Conservation (phyloP, 2,113 vertebrate genomes). For the Cynopterus brachyotis region DNA sequence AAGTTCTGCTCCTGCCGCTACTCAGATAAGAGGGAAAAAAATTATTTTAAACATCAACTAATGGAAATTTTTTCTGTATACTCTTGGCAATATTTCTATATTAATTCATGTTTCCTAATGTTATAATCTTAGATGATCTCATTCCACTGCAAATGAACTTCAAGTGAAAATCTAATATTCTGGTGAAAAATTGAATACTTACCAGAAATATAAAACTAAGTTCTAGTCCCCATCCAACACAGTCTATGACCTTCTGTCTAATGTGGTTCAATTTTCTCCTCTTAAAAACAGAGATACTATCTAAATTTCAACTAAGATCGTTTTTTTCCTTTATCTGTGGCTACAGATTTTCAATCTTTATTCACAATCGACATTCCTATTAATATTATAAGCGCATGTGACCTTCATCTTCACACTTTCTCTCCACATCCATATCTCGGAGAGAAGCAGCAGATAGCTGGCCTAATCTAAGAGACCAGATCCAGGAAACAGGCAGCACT, state of each 20-base stretch:
- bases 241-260: slow-evolving; percentile 64
- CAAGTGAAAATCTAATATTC: slow-evolving; percentile 59
- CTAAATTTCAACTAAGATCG: slow-evolving; percentile 66
- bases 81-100: slow-evolving; percentile 15
- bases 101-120: slow-evolving; percentile 40
- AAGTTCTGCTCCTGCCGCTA: neutral
- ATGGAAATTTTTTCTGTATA: neutral
- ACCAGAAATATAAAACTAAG: slow-evolving; percentile 44
- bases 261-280: slow-evolving; percentile 65
- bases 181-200: slow-evolving; percentile 30
- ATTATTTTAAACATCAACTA: slow-evolving; percentile 25
- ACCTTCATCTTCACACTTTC: slow-evolving; percentile 56
- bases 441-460: slow-evolving; percentile 46
- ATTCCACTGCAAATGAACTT: slow-evolving; percentile 55
- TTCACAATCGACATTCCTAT: slow-evolving; percentile 68
- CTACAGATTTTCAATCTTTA: slow-evolving; percentile 71
- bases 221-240: slow-evolving; percentile 10
- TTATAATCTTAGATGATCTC: slow-evolving; percentile 22
- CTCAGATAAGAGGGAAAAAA: slow-evolving; percentile 26
- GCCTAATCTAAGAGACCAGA: slow-evolving; percentile 63
- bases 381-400: slow-evolving; percentile 64
- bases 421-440: slow-evolving; percentile 6
- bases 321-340: slow-evolving; percentile 69
- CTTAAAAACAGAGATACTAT: slow-evolving; percentile 71
- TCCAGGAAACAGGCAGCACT: neutral